Conservation (phyloP, 2,113 vertebrate genomes). For the Podiceps cristatus region DNA sequence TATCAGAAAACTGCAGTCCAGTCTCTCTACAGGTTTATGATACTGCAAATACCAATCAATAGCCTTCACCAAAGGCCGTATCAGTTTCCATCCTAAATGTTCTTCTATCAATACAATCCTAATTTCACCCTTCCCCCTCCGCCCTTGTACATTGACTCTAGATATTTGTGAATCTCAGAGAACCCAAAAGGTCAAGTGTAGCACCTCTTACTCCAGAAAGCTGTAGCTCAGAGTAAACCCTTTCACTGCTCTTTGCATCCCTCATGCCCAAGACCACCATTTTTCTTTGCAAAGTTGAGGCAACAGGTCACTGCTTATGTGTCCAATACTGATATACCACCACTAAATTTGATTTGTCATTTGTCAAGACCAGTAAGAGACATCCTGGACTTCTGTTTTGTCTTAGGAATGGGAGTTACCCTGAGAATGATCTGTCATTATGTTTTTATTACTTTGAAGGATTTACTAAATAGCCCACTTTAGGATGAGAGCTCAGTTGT, state of each 20-base stretch:
- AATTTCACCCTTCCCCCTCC: not conserved
- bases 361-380: not conserved
- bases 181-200: not conserved
- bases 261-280: not conserved
- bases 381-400: not conserved
- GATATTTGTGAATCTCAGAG: not conserved
- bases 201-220: not conserved
- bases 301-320: not conserved
- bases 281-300: not conserved
- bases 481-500: not conserved
- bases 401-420: not conserved
- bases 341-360: not conserved
- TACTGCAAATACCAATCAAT: not conserved
- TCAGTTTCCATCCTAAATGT: not conserved
- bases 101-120: not conserved
- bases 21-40: not conserved
- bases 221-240: not conserved
- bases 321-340: not conserved
- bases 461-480: not conserved
- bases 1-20: not conserved
- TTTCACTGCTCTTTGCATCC: not conserved
- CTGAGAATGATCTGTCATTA: not conserved
- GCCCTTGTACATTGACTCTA: rapidly evolving
- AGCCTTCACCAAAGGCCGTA: not conserved
- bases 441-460: not conserved